These are phyloP conservation scores for Siniperca chuatsi DNA, from an alignment of 2,113 vertebrate genomes.

Conservation along the genomic window DNA sequence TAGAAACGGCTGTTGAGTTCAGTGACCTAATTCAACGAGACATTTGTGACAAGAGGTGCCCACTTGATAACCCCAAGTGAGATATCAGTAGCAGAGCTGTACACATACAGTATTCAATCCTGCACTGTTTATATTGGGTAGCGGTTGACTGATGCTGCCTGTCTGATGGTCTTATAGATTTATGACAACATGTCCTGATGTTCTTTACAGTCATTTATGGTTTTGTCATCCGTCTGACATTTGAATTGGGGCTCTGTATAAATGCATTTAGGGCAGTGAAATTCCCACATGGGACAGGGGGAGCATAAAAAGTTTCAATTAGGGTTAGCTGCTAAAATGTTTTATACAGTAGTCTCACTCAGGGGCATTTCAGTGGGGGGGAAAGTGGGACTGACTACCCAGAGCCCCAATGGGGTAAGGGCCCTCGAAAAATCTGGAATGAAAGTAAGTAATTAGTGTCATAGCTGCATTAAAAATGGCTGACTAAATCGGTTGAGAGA, in stretches of 20 bases:
- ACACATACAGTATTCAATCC: conserved; percentile 24
- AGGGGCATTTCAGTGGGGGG: no score
- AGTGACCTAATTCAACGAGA: conserved; percentile 41
- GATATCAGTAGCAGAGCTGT: conserved; percentile 43
- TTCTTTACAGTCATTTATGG: conserved; percentile 7
- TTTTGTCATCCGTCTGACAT: conserved; percentile 3
- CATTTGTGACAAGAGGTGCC: conserved; percentile 32
- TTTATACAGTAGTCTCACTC: not conserved
- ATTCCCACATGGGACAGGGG: not conserved
- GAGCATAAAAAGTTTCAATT: not conserved
- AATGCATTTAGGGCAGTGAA: not conserved
- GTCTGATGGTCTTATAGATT: conserved; percentile 22
- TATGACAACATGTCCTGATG: conserved; percentile 20
- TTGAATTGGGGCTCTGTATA: not conserved
- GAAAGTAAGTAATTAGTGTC: no score
- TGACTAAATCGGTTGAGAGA: no score
- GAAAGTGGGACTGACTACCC: no score
- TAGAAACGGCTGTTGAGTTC: conserved; percentile 16
- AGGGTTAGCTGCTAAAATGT: not conserved
- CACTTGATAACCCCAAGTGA: conserved; percentile 49
- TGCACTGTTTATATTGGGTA: conserved; percentile 13
- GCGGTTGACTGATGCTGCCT: conserved; percentile 41
- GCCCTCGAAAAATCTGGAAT: no score
- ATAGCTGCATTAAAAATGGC: no score
- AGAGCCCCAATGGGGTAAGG: no score